Conservation (phyloP, 2,113 vertebrate species). For the Charina bottae region DNA sequence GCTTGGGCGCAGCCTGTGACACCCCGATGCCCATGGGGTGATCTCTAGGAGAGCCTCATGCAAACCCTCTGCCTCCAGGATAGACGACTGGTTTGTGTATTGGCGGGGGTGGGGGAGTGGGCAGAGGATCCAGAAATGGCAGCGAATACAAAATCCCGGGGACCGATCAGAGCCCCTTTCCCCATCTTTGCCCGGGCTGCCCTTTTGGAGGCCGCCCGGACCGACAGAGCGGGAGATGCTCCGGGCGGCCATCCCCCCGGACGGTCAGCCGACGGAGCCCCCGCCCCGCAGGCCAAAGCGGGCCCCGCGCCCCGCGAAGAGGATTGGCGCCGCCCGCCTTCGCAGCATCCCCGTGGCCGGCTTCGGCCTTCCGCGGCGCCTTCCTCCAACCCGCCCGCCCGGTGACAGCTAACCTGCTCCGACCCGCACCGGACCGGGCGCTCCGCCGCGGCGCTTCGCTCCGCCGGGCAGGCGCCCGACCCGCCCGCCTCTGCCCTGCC, state of each 20-base stretch:
- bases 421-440: neutral
- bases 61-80: neutral
- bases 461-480: neutral
- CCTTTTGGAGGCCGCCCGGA: neutral
- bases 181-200: neutral
- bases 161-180: neutral
- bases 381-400: no score
- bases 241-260: no score
- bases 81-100: neutral
- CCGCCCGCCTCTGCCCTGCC: no score
- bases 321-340: neutral
- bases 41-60: neutral
- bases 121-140: neutral
- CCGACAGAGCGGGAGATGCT: no score
- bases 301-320: neutral
- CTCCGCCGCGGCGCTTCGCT: neutral
- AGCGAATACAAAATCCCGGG: neutral
- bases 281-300: no score
- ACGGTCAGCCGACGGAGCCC: no score
- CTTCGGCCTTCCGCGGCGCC: neutral
- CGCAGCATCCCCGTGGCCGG: neutral
- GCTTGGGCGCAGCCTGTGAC: neutral
- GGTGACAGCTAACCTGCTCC: no score
- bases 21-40: neutral
- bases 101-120: neutral